These are phyloP conservation scores for Andricus quercusramuli DNA, from an alignment of 2,888 invertebrate species.

Conservation along the genomic window DNA sequence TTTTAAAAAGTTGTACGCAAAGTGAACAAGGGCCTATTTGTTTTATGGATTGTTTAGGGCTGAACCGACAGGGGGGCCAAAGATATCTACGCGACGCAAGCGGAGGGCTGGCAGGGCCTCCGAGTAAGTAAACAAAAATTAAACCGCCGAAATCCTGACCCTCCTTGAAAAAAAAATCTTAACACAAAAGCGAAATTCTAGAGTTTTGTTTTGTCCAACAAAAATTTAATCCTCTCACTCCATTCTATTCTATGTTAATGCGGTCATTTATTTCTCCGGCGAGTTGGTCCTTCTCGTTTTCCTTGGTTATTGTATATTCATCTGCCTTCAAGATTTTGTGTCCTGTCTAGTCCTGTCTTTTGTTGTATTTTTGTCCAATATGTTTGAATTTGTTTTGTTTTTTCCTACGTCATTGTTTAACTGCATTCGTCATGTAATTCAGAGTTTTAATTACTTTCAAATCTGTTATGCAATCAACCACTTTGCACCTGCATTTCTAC, in stretches of 20 bases:
- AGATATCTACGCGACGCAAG: slow-evolving; percentile 81
- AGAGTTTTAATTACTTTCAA: slow-evolving; percentile 34
- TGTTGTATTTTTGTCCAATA: slow-evolving; percentile 36
- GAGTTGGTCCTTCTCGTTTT: slow-evolving; percentile 54
- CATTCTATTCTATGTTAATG: slow-evolving; percentile 54
- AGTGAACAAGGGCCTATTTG: slow-evolving; percentile 75
- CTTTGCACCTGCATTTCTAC: slow-evolving; percentile 53
- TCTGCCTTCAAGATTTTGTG: slow-evolving; percentile 43
- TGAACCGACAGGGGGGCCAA: slow-evolving; percentile 82
- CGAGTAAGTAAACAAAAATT: slow-evolving; percentile 76
- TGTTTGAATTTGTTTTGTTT: slow-evolving; percentile 16
- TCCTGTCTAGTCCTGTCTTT: slow-evolving; percentile 34
- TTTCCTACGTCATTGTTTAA: slow-evolving; percentile 25
- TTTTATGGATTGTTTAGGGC: slow-evolving; percentile 82
- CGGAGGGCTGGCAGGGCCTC: slow-evolving; percentile 78
- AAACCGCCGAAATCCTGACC: slow-evolving; percentile 65
- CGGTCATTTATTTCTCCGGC: slow-evolving; percentile 53
- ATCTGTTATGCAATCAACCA: slow-evolving; percentile 45
- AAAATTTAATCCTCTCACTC: slow-evolving; percentile 50
- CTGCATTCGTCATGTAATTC: slow-evolving; percentile 23
- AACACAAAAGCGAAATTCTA: slow-evolving; percentile 60
- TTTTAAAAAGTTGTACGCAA: slow-evolving; percentile 63
- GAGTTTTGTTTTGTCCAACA: slow-evolving; percentile 61
- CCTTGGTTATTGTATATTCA: slow-evolving; percentile 45
- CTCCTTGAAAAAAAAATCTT: slow-evolving; percentile 56